Base-by-base conservation (phyloP, 2,888 invertebrate genomes). In the Athalia circularis region DNA sequence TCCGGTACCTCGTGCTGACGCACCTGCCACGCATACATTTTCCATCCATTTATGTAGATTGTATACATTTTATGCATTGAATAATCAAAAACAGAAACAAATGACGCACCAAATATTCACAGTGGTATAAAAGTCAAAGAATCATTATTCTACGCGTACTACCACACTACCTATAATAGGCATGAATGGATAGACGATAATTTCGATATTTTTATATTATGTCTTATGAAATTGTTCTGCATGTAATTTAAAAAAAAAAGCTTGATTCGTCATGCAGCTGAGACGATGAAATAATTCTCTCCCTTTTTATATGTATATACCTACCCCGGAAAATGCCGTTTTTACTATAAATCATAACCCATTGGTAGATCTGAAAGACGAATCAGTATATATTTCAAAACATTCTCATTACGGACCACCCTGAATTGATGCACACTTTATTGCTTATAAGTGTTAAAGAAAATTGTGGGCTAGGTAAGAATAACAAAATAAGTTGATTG, bases 1-100 rank as follows among this genome's bases (percentile, higher is more conserved):
- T 94, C 93, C 80, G 97, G 96, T 85, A 96, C 95, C 89, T 95
- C 95, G 90, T 96, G 95, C 91, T 96, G 91, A 78, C 90, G 87
- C 80, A 90, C 89, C 90, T 90, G 75, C 50, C 72, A 47, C 4
- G 11, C 13, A 59, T 8, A 47, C 13, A 43, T 59, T 72, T 72
- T 59, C 72, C 72, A 47, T 57, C 29, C 43, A n/a, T 54, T 45
- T n/a, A 57, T 11, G n/a, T 54, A 50, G 7, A 67, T 67, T 15
- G 9, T 15, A 15, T 48, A 13, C 43, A 54, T 43, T 9, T 3
- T 43, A 54, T n/a, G 29, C 29, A 8, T 3, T 8, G 7, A 0
- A 54, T 29, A 54, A 15, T 52, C 52, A 29, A 43, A 70, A n/a
- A n/a, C 54, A 9, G 6, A n/a, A 7, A n/a, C 7, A 54, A 9